phyloP scores from a whole-genome alignment of 2,888 invertebrate species.

The Acronicta psi region DNA sequence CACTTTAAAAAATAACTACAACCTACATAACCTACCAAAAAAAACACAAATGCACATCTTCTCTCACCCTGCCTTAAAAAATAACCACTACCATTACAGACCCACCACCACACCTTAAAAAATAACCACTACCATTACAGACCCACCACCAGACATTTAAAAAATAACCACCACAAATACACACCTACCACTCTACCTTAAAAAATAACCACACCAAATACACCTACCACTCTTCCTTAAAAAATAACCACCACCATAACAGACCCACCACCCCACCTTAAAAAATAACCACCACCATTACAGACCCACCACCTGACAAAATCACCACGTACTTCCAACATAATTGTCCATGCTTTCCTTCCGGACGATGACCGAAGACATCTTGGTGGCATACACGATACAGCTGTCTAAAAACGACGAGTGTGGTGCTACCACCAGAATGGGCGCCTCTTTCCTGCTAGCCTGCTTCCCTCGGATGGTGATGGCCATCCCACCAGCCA shows the following conservation, averaged over 20 bases:
- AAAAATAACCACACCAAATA: not conserved
- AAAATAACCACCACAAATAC: too few relatives aligned
- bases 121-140: too few relatives aligned
- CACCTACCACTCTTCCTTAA: not conserved
- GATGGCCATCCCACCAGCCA: slow-evolving; percentile 94
- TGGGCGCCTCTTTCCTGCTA: slow-evolving; percentile 93
- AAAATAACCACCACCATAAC: too few relatives aligned
- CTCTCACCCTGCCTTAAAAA: too few relatives aligned
- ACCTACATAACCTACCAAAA: too few relatives aligned
- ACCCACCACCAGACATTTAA: too few relatives aligned
- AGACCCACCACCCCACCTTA: not conserved
- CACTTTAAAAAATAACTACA: too few relatives aligned
- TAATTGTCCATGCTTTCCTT: slow-evolving; percentile 94
- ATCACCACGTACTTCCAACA: slow-evolving; percentile 94
- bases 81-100: too few relatives aligned
- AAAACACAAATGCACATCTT: too few relatives aligned
- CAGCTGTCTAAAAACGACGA: slow-evolving; percentile 96
- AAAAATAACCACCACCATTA: slow-evolving; percentile 20
- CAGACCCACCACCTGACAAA: slow-evolving; percentile 31
- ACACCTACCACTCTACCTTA: too few relatives aligned
- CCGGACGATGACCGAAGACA: slow-evolving; percentile 95
- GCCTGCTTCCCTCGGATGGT: slow-evolving; percentile 93
- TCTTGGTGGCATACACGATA: slow-evolving; percentile 94
- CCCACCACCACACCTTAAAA: too few relatives aligned
- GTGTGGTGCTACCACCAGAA: slow-evolving; percentile 96